phyloP scores from a whole-genome alignment of 2,113 vertebrate species.

The Embiotoca jacksoni region DNA sequence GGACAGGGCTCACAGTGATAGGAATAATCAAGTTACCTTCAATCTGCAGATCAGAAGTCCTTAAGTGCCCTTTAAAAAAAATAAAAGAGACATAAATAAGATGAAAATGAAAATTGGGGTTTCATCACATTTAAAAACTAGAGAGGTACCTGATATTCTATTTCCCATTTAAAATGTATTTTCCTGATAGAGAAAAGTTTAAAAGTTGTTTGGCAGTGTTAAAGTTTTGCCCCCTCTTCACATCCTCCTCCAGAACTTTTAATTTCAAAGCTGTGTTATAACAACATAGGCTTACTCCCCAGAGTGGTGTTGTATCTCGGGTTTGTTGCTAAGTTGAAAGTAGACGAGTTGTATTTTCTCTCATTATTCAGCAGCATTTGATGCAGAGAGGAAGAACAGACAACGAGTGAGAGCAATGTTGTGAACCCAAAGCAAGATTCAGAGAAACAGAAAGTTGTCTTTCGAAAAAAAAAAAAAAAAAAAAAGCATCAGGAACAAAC shows the following conservation, averaged over 20 bases:
- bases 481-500: slow-evolving; percentile 5
- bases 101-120: not conserved
- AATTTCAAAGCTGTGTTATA: slow-evolving; percentile 47
- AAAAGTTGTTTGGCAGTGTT: slow-evolving; percentile 25
- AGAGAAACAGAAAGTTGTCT: slow-evolving; percentile 29
- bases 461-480: not conserved
- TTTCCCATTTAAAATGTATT: slow-evolving; percentile 10
- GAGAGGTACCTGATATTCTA: not conserved
- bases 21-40: slow-evolving; percentile 29
- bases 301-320: slow-evolving; percentile 29
- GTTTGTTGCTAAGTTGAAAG: slow-evolving; percentile 55
- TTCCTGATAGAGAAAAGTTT: slow-evolving; percentile 30
- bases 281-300: slow-evolving; percentile 51
- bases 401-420: not conserved
- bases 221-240: slow-evolving; percentile 25
- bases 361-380: slow-evolving; percentile 51
- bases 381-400: slow-evolving; percentile 28
- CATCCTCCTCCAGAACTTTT: slow-evolving; percentile 44
- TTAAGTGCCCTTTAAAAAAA: not conserved
- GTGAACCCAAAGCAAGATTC: slow-evolving; percentile 31
- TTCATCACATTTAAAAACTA: not conserved
- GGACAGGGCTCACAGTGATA: slow-evolving; percentile 12
- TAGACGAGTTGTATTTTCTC: slow-evolving; percentile 42
- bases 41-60: not conserved
- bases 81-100: too few species aligned